These are phyloP conservation scores for Trinorchestia longiramus DNA, from an alignment of 1,140 invertebrate species.

Conservation along the genomic window DNA sequence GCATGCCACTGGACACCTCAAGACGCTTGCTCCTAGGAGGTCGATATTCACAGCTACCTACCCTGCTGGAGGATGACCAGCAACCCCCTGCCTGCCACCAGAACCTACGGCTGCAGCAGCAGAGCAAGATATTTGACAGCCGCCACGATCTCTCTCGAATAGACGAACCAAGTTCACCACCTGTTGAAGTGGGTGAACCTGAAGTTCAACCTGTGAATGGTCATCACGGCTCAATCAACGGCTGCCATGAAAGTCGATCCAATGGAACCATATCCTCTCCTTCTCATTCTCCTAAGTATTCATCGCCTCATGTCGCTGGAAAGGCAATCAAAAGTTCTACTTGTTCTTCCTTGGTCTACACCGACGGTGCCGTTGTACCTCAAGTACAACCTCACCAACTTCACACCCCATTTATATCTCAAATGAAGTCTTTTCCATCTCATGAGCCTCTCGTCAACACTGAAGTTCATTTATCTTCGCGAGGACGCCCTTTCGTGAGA, in stretches of 20 bases:
- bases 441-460: background rate
- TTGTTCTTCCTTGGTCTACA: constrained; percentile 28
- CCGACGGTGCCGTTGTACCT: background rate
- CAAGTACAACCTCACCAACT: background rate
- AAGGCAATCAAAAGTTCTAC: constrained; percentile 17
- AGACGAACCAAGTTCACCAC: background rate
- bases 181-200: background rate
- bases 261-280: background rate
- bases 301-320: background rate
- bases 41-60: constrained; percentile 11
- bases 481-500: background rate
- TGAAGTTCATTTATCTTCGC: background rate
- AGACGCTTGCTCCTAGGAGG: background rate
- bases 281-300: background rate
- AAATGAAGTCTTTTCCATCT: background rate
- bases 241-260: background rate
- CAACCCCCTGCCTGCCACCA: background rate
- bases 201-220: background rate
- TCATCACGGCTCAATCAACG: background rate
- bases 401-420: background rate
- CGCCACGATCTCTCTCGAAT: background rate
- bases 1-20: constrained; percentile 28
- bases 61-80: constrained; percentile 37
- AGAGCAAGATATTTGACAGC: constrained; percentile 27
- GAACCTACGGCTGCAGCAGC: constrained; percentile 15